Conservation (phyloP, 1,140 invertebrate species). For the Berghia stephanieae region DNA sequence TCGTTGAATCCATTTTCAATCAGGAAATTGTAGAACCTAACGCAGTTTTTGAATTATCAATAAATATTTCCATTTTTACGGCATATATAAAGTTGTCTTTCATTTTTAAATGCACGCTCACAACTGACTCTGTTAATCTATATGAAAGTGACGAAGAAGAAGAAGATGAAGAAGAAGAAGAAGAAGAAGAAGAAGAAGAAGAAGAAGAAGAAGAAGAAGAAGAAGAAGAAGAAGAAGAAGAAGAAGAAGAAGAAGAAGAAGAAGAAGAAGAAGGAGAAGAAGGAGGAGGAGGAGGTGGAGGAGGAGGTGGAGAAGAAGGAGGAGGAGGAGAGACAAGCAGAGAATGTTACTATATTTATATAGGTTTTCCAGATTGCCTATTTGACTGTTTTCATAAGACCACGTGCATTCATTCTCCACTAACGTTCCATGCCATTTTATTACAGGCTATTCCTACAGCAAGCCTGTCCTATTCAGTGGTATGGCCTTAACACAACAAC, state of each 20-base stretch:
- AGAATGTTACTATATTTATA: neutral
- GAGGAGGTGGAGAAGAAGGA: neutral
- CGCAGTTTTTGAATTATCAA: too few relatives aligned
- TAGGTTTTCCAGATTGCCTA: neutral
- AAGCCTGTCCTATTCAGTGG: neutral
- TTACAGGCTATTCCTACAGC: neutral
- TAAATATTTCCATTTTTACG: too few relatives aligned
- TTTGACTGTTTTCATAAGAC: neutral
- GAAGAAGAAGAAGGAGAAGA: constrained; percentile 4
- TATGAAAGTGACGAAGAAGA: too few relatives aligned
- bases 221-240: constrained; percentile 26
- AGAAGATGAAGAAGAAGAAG: too few relatives aligned
- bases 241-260: constrained; percentile 7
- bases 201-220: too few relatives aligned
- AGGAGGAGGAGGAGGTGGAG: neutral
- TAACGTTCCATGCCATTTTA: neutral
- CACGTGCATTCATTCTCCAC: neutral
- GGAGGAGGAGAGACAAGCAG: neutral
- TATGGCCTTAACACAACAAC: neutral
- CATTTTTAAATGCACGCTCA: too few relatives aligned
- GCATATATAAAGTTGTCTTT: too few relatives aligned
- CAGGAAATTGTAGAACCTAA: too few relatives aligned
- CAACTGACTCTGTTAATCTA: too few relatives aligned
- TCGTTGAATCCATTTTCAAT: too few relatives aligned
- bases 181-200: too few relatives aligned